Base-by-base conservation (phyloP, 2,888 invertebrate species). In the Drosophila hamatofila region DNA sequence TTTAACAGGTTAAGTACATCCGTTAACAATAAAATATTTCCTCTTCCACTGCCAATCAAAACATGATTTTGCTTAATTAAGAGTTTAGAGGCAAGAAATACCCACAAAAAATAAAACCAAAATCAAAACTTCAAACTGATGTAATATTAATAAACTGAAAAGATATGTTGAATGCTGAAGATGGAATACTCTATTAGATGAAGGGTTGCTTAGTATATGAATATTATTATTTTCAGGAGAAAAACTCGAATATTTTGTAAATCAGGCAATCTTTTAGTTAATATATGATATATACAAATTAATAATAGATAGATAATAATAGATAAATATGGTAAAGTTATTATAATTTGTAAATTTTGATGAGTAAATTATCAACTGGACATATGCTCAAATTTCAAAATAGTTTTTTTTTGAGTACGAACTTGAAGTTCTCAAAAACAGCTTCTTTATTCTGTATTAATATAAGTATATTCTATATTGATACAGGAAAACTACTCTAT, bases 61-160 rank as follows among this genome's bases (percentile, higher is more conserved):
- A 46, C 35, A 33, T 73, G 71, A 70, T 74, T 85, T 85, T 64
- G 73, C 69, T 67, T 83, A 85, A 85, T 78, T 72, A 72, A 74
- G 71, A 83, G 71, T 66, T 83, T 67, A 70, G 80, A 61, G 37
- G 35, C 23, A 54, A 66, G 64, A 46, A 25, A 46, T 18, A n/a
- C 8, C 25, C 4, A 21, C 0, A 21, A 21, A 42, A 49, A 25
- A 52, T 46, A 61, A 52, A 18, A 55, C 65, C 63, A 54, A 48
- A 44, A 30, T 42, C 16, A 56, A 59, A 39, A 51, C 54, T 62
- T 39, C 11, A 58, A 23, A 46, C 37, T 75, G 65, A 72, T 70
- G 69, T 79, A 78, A 74, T 58, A 69, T 64, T 33, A 49, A 57
- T 59, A 12, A 39, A n/a, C 16, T 12, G 11, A 11, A 21, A 27